Conservation (phyloP, 2,797 vertebrate species). For the Labroides dimidiatus region DNA sequence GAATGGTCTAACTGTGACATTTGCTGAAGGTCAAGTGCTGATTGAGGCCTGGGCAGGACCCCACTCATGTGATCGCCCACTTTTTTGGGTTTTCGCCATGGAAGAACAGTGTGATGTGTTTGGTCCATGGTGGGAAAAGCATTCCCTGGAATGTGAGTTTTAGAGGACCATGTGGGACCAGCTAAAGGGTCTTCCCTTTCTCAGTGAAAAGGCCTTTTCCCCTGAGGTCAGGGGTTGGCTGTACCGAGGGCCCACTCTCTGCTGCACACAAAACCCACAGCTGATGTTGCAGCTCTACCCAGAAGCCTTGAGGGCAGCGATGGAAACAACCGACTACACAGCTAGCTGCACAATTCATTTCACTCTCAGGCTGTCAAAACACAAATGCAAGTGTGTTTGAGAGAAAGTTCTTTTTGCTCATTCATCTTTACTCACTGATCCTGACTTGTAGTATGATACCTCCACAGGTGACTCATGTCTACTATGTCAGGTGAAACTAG, state of each 20-base stretch:
- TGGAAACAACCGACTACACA: constrained; percentile 47
- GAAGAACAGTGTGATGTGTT: constrained; percentile 82
- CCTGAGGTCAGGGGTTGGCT: constrained; percentile 74
- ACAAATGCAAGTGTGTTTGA: constrained; percentile 16
- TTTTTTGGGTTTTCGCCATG: constrained; percentile 73
- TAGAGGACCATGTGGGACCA: constrained; percentile 72
- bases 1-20: constrained; percentile 74
- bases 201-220: constrained; percentile 71
- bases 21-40: constrained; percentile 75
- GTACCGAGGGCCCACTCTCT: constrained; percentile 66
- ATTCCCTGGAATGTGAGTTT: constrained; percentile 82
- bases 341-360: constrained; percentile 18
- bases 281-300: constrained; percentile 62
- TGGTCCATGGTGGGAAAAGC: constrained; percentile 83
- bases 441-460: constrained; percentile 15
- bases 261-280: constrained; percentile 67
- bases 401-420: constrained; percentile 21
- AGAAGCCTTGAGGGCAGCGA: constrained; percentile 54
- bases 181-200: constrained; percentile 75
- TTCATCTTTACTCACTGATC: constrained; percentile 22
- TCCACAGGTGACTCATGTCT: constrained; percentile 26
- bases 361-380: constrained; percentile 20
- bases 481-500: constrained; percentile 27
- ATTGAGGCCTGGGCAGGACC: constrained; percentile 74
- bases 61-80: constrained; percentile 83